Conservation (phyloP, 2,113 vertebrate species). For the Paramormyrops kingsleyae region DNA sequence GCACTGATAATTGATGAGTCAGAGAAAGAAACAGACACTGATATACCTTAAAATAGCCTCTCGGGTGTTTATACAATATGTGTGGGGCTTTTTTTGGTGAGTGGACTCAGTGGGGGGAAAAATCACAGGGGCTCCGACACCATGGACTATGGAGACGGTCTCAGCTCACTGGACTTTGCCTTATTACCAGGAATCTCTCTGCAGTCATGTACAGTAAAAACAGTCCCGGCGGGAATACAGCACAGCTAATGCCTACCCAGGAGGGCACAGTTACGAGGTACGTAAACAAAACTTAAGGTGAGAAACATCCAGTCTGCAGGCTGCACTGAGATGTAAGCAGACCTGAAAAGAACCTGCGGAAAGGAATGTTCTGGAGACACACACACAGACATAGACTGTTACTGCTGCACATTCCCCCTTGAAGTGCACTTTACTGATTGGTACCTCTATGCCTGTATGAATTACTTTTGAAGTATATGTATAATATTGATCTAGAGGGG, state of each 20-base stretch:
- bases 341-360: background rate
- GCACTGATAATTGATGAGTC: background rate
- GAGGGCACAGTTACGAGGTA: background rate
- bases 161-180: background rate
- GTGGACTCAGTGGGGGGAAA: background rate
- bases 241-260: background rate
- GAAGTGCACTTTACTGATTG: slow-evolving; percentile 53
- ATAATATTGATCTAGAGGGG: slow-evolving; percentile 38
- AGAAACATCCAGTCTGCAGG: background rate
- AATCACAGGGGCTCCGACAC: no score
- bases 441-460: slow-evolving; percentile 25
- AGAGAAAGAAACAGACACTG: background rate
- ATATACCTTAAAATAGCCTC: background rate
- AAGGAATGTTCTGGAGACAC: background rate
- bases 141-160: background rate
- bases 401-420: slow-evolving; percentile 16
- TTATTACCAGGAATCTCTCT: background rate
- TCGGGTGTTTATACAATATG: background rate
- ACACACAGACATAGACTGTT: background rate
- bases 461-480: slow-evolving; percentile 38
- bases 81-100: background rate
- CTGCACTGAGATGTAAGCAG: background rate
- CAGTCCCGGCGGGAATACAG: background rate
- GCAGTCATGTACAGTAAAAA: background rate
- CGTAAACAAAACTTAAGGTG: background rate